These are phyloP conservation scores for Xanthorhoe spadicearia DNA, from an alignment of 2,888 invertebrate species.

Conservation along the genomic window DNA sequence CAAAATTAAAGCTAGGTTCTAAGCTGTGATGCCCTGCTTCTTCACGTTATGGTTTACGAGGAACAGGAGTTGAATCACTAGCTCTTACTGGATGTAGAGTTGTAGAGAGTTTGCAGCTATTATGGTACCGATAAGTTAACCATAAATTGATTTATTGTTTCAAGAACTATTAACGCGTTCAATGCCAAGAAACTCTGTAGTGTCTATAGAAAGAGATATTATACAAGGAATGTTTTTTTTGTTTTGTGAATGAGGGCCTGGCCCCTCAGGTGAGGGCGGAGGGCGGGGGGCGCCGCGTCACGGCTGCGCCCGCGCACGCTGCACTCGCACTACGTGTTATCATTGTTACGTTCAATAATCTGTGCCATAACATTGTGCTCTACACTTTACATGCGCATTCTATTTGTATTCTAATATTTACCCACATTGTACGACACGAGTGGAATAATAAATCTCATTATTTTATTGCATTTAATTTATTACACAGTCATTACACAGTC, in stretches of 20 bases:
- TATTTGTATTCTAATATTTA: constrained; percentile 12
- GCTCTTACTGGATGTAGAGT: too few species aligned
- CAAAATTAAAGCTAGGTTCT: too few species aligned
- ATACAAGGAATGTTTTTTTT: too few species aligned
- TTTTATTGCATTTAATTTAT: too few species aligned
- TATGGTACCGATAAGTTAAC: too few species aligned
- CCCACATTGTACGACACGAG: constrained; percentile 13
- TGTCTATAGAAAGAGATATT: neutral
- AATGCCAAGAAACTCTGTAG: neutral
- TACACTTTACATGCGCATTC: constrained; percentile 11
- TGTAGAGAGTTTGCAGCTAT: too few species aligned
- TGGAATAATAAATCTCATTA: constrained; percentile 2
- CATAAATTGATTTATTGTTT: neutral
- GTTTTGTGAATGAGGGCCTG: too few species aligned
- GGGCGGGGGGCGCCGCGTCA: constrained; percentile 54
- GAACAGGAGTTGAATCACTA: too few species aligned
- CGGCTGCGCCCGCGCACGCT: constrained; percentile 37
- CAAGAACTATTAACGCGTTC: too few species aligned
- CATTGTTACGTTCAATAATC: neutral
- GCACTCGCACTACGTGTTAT: neutral
- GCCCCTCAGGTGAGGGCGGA: neutral
- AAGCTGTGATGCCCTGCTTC: too few species aligned
- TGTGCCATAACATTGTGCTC: neutral
- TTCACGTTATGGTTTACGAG: too few species aligned
- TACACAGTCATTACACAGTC: too few species aligned